Evolutionary conservation across 2,113 vertebrate genomes (phyloP).

Genomic region (Anarrhichthys ocellatus): DNA sequence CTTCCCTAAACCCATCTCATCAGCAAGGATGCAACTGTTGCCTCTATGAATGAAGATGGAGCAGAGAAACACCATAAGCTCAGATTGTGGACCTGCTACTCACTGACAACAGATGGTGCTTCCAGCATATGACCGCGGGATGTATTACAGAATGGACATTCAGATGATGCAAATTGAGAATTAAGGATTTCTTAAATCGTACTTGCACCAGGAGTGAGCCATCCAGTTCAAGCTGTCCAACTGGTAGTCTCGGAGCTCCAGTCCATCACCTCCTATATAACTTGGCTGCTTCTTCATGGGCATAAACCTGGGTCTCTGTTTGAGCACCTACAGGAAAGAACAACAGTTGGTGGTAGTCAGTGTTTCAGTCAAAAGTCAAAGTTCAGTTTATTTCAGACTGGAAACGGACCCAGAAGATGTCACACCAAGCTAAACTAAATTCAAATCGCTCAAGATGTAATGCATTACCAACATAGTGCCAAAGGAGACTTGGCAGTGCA

Average conservation of each 20-base stretch:
- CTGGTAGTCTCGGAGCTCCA: constrained; percentile 98
- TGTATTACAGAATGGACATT: constrained; percentile 1
- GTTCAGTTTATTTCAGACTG: constrained; percentile 4
- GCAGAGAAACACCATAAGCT: constrained; percentile 2
- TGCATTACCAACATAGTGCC: not conserved
- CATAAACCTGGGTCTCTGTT: constrained; percentile 95
- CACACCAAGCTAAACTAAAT: not conserved
- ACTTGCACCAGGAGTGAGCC: constrained; percentile 99
- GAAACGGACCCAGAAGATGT: not conserved
- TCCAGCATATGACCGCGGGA: not conserved
- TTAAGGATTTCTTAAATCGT: constrained; percentile 68
- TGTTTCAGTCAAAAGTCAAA: not conserved
- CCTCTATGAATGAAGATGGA: constrained; percentile 81
- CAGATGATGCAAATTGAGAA: not conserved
- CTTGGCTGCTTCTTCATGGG: constrained; percentile 94
- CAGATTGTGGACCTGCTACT: not conserved
- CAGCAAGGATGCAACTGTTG: constrained; percentile 97
- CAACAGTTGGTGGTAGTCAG: not conserved
- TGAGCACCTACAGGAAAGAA: constrained; percentile 87
- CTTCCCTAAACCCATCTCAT: constrained; percentile 99
- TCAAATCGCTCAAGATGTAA: not conserved
- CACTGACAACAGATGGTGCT: not conserved
- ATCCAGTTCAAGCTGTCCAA: constrained; percentile 98
- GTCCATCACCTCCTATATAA: constrained; percentile 91
- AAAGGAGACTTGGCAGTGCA: not conserved